Evolutionary conservation across 2,888 invertebrate species (phyloP), one percentile per base, ranked within the genome.

Genomic region (Ochropleura plecta): DNA sequence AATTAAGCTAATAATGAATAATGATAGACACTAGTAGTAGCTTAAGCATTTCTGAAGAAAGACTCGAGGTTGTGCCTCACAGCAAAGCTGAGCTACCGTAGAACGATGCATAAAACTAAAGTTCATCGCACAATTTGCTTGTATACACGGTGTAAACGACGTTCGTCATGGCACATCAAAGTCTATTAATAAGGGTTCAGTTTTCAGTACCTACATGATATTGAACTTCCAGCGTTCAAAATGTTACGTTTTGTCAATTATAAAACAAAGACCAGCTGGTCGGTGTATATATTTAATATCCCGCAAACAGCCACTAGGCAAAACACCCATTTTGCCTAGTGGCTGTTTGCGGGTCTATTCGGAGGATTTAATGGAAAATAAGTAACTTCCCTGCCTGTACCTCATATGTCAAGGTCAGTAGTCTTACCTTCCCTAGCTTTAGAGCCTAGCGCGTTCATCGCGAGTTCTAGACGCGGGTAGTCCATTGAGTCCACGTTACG

Each of bases 401-500:
- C 20, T 6, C 55, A 14, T 20, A 14, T 30, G 16, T 14, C 30
- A 10, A 42, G 12, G 3, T 69, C 42, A 63, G 48, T 64, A 20
- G 40, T 64, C 18, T 83, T 83, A 94, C 99, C 99, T 86, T 97
- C 97, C 82, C 98, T 97, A 3, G 99, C 99, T 95, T 99, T 99
- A 83, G 98, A 98, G n/a, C 99, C 99, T 53, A 99, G 93, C 2
- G 97, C 98, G 79, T 97, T 97, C 88, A 99, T 97, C 0, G 98
- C 97, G 76, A 98, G 97, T 96, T 99, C 99, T 89, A 99, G 99
- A 82, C 98, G 98, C 0, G 99, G 99, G 93, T 98, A 99, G 93
- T 98, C 99, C 98, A 99, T 99, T 48, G 97, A 96, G 90, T 99
- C 99, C 3, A 99, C 99, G 93, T 99, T 99, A 68, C 99, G 97